Base-by-base conservation (phyloP, 2,113 vertebrate species). In the Malurus melanocephalus region DNA sequence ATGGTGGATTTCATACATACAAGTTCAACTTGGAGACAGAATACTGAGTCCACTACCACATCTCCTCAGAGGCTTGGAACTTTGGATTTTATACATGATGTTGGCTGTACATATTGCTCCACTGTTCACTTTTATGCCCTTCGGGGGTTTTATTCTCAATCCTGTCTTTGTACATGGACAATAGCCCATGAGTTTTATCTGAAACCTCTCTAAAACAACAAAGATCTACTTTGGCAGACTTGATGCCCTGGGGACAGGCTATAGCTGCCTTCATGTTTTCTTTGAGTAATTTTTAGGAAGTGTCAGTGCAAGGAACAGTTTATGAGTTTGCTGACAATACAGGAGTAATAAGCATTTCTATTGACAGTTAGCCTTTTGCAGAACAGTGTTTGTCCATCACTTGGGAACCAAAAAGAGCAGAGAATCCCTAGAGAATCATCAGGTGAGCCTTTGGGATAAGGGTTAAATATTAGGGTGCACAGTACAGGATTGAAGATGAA, bases 251-350 rank as follows among this genome's bases (percentile, higher is more conserved):
- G 86, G 93, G 83, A 90, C 59, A 93, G 84, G 78, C 93, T 90
- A 69, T 81, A 93, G 93, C 77, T 94, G 93, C 90, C 92, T 94
- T 93, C 38, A 7, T 88, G 92, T 90, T 90, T 91, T 88, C 73
- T 95, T 94, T 88, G 93, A 87, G 83, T 90, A 66, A 75, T 86
- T 95, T 92, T 94, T 91, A 86, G 82, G 87, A 94, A 89, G 90
- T 84, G 79, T 90, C 81, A 95, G 88, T 94, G 88, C 90, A 92
- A 93, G 84, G 76, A 93, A 83, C 85, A 94, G 88, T 91, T 88
- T 67, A 91, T 80, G 90, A 96, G 71, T 88, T 90, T 94, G 84
- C 71, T 84, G 90, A 94, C 67, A 7, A 88, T 92, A 90, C 83
- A 94, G 71, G 77, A 92, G 87, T 81, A 87, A 85, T 92, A 94